phyloP scores from a whole-genome alignment of 2,797 vertebrate species.

The Eutrigla gurnardus region DNA sequence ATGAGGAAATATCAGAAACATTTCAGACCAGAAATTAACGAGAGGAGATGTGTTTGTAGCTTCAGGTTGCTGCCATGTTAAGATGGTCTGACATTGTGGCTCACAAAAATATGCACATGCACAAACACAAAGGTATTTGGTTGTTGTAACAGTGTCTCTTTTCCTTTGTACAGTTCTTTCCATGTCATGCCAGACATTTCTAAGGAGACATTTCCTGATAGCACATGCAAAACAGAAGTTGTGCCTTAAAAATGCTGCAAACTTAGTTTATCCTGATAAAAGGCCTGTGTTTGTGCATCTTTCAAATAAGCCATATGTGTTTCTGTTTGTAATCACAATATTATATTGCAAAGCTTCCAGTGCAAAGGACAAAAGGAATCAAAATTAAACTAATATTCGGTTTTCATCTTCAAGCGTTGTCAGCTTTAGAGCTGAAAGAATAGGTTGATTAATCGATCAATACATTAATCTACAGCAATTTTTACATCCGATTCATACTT shows the following conservation, averaged over 20 bases:
- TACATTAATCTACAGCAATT: background rate
- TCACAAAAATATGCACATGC: background rate
- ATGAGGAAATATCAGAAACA: slow-evolving; percentile 33
- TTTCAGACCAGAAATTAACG: background rate
- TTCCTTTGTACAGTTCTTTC: background rate
- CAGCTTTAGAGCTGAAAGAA: background rate
- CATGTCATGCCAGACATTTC: background rate
- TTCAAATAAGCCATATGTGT: background rate
- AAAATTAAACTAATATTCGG: background rate
- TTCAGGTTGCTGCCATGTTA: slow-evolving; percentile 18
- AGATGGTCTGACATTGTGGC: slow-evolving; percentile 11
- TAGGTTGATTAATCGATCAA: background rate
- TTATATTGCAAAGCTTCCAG: background rate
- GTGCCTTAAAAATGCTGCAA: no score
- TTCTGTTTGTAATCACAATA: background rate
- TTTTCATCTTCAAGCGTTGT: background rate
- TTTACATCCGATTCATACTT: background rate
- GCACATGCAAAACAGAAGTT: background rate
- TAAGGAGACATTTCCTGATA: background rate
- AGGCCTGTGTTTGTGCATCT: background rate
- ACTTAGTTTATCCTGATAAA: background rate
- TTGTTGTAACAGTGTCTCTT: background rate
- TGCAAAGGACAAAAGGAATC: background rate
- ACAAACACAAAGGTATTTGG: background rate
- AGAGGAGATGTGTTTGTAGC: slow-evolving; percentile 11